Percentiles rank a stretch among this genome's conserved stretches.
These are phyloP conservation scores for Ceratoteleas bidentatus DNA, from an alignment of 1,140 invertebrate species.

Conservation along the genomic window DNA sequence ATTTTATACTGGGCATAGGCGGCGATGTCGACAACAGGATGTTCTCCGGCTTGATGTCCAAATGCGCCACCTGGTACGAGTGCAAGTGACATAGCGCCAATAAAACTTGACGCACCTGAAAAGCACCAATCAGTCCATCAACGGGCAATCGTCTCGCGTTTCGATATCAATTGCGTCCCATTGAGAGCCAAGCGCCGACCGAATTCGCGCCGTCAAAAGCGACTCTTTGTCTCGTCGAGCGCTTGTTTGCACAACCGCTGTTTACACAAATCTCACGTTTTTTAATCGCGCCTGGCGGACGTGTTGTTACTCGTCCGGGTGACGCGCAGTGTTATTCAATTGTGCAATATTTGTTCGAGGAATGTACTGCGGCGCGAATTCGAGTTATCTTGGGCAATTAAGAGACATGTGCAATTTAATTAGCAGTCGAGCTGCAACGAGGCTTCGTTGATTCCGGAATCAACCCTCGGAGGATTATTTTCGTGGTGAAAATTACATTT, in stretches of 20 bases:
- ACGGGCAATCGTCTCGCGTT: constrained; percentile 13
- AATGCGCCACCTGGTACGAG: constrained; percentile 85
- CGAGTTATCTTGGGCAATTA: constrained; percentile 12
- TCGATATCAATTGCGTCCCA: constrained; percentile 8
- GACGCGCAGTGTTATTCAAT: constrained; percentile 12
- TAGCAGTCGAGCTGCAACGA: too few relatives aligned
- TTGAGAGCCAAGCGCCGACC: neutral
- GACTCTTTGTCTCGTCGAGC: too few relatives aligned
- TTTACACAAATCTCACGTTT: constrained; percentile 16
- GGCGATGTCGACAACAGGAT: constrained; percentile 83
- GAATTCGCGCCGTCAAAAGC: too few relatives aligned
- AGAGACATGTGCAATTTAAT: constrained; percentile 14
- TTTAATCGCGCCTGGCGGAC: neutral
- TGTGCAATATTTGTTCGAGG: constrained; percentile 23
- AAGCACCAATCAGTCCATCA: constrained; percentile 27
- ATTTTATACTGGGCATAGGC: constrained; percentile 83
- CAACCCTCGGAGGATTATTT: too few relatives aligned
- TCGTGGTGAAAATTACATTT: too few relatives aligned
- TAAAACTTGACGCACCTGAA: constrained; percentile 84
- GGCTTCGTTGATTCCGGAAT: too few relatives aligned
- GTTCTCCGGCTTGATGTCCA: constrained; percentile 87
- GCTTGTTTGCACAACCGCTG: neutral
- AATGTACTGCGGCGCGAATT: constrained; percentile 21
- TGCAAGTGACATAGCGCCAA: constrained; percentile 86
- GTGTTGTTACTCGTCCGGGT: constrained; percentile 16